phyloP scores from a whole-genome alignment of 1,140 invertebrate genomes.

The Drosophila orosa region DNA sequence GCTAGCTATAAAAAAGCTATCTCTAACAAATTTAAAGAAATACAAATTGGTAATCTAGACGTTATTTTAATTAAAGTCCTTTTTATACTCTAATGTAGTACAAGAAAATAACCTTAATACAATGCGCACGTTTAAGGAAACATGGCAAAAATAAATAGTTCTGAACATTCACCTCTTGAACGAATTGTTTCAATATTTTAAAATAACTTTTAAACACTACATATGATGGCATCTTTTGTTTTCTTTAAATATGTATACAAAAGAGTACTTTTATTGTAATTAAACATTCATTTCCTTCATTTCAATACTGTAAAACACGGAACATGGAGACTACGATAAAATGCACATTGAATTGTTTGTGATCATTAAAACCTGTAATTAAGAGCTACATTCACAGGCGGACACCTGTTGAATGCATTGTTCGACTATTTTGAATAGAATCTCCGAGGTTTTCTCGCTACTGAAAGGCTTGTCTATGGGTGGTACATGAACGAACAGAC shows the following conservation, averaged over 20 bases:
- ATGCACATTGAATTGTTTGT: slow-evolving; percentile 14
- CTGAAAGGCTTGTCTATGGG: slow-evolving; percentile 86
- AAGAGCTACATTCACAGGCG: slow-evolving; percentile 18
- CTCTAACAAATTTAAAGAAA: too few relatives aligned
- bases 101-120: too few relatives aligned
- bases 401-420: slow-evolving; percentile 70
- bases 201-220: not conserved
- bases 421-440: slow-evolving; percentile 85
- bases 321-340: slow-evolving; percentile 14
- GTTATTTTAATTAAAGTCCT: too few relatives aligned
- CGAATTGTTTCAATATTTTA: not conserved
- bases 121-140: too few relatives aligned
- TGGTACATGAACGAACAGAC: slow-evolving; percentile 88
- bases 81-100: too few relatives aligned
- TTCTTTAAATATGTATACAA: not conserved
- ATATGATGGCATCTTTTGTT: not conserved
- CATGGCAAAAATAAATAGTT: not conserved
- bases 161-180: not conserved
- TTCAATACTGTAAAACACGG: slow-evolving; percentile 1
- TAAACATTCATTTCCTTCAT: slow-evolving; percentile 5
- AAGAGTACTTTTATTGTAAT: not conserved
- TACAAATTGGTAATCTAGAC: too few relatives aligned
- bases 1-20: too few relatives aligned
- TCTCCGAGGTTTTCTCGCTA: slow-evolving; percentile 85
- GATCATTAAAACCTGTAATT: not conserved